These are phyloP conservation scores for Petrophora chlorosata DNA, from an alignment of 2,888 invertebrate genomes.

Conservation along the genomic window DNA sequence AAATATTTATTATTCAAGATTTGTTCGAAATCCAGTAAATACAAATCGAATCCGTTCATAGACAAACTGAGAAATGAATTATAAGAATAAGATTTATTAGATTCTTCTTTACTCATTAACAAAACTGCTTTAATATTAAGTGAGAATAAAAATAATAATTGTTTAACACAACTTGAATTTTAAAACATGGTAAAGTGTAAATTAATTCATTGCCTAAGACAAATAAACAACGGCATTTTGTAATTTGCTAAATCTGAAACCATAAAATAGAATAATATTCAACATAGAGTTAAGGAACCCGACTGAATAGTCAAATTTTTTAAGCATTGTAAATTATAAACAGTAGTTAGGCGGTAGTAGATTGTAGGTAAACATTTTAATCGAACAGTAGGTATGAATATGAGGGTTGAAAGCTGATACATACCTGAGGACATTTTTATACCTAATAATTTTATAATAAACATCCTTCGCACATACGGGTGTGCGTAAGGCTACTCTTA, in stretches of 20 bases:
- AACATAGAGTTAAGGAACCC: constrained; percentile 73
- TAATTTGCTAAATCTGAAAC: background rate
- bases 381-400: constrained; percentile 40
- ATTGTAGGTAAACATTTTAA: constrained; percentile 58
- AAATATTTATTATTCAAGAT: too few species aligned
- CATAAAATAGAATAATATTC: constrained; percentile 41
- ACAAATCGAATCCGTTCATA: background rate
- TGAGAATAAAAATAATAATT: too few species aligned
- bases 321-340: constrained; percentile 67
- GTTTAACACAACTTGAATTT: too few species aligned
- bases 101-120: background rate
- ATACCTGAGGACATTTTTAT: constrained; percentile 24
- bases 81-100: background rate
- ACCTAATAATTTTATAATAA: constrained; percentile 15
- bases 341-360: constrained; percentile 59
- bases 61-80: background rate
- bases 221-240: background rate
- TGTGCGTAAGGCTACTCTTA: too few species aligned
- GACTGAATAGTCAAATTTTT: constrained; percentile 83
- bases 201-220: background rate
- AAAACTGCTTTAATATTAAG: too few species aligned
- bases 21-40: background rate
- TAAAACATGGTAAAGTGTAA: too few species aligned
- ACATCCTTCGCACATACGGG: too few species aligned
- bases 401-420: constrained; percentile 28